A percentile compares a stretch with the other conserved stretches of the same genome.
Evolutionary conservation across 1,140 invertebrate species (phyloP).

Genomic region (Temnothorax curvispinosus): DNA sequence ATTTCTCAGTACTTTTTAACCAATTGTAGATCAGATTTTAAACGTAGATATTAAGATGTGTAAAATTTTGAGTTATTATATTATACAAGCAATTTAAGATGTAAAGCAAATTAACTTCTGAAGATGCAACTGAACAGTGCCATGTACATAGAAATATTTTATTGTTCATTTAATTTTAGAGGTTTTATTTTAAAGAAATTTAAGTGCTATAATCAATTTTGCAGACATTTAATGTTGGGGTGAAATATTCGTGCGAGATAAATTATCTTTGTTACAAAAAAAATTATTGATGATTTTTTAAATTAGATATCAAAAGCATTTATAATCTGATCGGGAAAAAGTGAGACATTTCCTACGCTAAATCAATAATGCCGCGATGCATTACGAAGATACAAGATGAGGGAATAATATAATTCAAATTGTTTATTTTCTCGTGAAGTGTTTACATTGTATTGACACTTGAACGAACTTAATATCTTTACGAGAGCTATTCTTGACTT

Average conservation of each 20-base stretch:
- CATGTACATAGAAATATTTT: not conserved
- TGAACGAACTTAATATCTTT: constrained; percentile 38
- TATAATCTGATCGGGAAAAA: not conserved
- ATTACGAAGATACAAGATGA: not conserved
- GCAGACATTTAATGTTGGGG: not conserved
- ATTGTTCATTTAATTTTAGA: constrained; percentile 2
- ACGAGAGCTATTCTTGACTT: constrained; percentile 21
- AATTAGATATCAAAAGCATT: not conserved
- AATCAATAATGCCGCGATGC: not conserved
- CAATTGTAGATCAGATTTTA: not conserved
- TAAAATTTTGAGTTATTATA: not conserved
- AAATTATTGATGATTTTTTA: not conserved
- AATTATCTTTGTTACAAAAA: not conserved
- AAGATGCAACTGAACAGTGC: not conserved
- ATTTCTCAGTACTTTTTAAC: not conserved
- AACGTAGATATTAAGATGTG: not conserved
- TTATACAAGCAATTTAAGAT: not conserved
- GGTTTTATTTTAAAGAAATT: not conserved
- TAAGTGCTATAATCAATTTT: not conserved
- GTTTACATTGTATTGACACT: constrained; percentile 17
- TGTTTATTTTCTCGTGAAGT: not conserved
- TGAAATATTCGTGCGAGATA: not conserved
- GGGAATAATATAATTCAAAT: not conserved
- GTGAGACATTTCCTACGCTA: not conserved
- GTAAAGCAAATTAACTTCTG: not conserved